Evolutionary conservation across 1,140 invertebrate genomes (phyloP), one percentile per base, ranked within the genome.

Genomic region (Drosophila lacertosa): DNA sequence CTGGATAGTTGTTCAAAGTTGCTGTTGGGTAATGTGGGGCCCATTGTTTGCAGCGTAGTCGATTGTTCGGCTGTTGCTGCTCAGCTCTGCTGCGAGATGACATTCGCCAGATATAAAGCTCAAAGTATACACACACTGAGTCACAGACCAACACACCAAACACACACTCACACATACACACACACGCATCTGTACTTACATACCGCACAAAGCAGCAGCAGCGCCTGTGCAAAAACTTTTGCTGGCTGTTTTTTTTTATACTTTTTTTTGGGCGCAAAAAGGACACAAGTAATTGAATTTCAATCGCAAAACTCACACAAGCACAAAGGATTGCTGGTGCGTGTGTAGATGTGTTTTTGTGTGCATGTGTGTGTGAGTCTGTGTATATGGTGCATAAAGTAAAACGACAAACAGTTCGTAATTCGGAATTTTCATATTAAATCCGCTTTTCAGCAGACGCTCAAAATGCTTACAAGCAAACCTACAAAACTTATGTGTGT

Each of bases 231-330:
- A 77, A 77, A 69, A 77, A 77, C 45, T 86, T 84, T 86, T 53
- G 57, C 60, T 64, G 45, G n/a, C 47, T 39, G 24, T 58, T 58
- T 53, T 40, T 50, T 39, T 63, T 70, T 77, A 65, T 74, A 26
- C 35, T 54, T 48, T 44, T 72, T 79, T 80, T 68, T 72, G 50
- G 63, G 59, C 53, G 62, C 72, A 86, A 86, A 86, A 86, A 86
- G 74, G 83, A 86, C 82, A 86, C 82, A 88, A 78, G 82, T 86
- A 86, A 86, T 86, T 86, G 82, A 86, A 86, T 86, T 86, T 86
- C 82, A 86, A 86, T 86, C 82, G 83, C 82, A 77, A 75, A 66
- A 53, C 64, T 63, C 69, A 51, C 69, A 72, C 73, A 75, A 32
- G 67, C 44, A 62, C 50, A 68, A 58, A 72, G 51, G 37, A 55